A percentile compares a stretch with the other conserved stretches of the same genome.
phyloP scores from a whole-genome alignment of 2,797 vertebrate species.

The Parambassis ranga region DNA sequence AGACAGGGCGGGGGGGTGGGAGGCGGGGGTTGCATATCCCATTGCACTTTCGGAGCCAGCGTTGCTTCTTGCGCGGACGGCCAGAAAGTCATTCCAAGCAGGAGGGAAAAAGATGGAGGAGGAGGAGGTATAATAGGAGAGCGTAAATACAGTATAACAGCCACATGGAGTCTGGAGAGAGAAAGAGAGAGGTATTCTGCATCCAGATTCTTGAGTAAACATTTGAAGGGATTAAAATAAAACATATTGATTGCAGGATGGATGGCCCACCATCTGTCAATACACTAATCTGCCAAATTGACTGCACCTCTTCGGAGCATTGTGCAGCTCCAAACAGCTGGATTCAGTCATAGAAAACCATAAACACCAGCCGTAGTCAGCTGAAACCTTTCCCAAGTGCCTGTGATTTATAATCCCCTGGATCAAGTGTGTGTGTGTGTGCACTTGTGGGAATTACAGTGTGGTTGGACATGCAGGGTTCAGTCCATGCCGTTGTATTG shows the following conservation, averaged over 20 bases:
- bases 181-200: slow-evolving; percentile 2
- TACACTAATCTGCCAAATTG: slow-evolving; percentile 77
- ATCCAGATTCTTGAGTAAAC: slow-evolving; percentile 47
- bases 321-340: slow-evolving; percentile 65
- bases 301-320: slow-evolving; percentile 55
- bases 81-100: slow-evolving; percentile 28
- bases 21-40: slow-evolving; percentile 35
- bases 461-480: slow-evolving; percentile 38
- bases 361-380: slow-evolving; percentile 69
- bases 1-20: too few species aligned
- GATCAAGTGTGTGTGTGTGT: slow-evolving; percentile 49
- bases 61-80: slow-evolving; percentile 25
- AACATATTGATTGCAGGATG: slow-evolving; percentile 70
- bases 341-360: slow-evolving; percentile 71
- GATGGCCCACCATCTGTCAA: slow-evolving; percentile 66
- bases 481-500: neutral
- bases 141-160: slow-evolving; percentile 13
- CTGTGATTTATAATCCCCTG: slow-evolving; percentile 73
- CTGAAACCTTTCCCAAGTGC: slow-evolving; percentile 60
- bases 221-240: slow-evolving; percentile 56
- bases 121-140: slow-evolving; percentile 1
- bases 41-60: slow-evolving; percentile 29
- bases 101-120: neutral
- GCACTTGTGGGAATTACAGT: slow-evolving; percentile 66
- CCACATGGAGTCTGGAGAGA: slow-evolving; percentile 1